Evolutionary conservation across 1,140 invertebrate species (phyloP).

Genomic region (Eriocheir sinensis): DNA sequence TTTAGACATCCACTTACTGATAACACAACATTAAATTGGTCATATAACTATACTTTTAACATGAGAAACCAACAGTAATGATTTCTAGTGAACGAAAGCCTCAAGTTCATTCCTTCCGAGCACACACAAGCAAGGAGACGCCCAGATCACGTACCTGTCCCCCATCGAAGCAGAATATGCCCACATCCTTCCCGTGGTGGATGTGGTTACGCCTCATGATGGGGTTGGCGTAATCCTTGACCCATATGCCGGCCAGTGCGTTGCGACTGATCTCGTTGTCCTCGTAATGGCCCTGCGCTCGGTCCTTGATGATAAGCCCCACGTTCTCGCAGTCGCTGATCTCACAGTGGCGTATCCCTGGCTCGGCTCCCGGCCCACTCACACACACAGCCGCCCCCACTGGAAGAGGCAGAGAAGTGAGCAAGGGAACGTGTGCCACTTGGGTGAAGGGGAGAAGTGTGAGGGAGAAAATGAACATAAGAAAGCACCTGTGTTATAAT

Average conservation of each 20-base stretch:
- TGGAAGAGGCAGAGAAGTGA: conserved; percentile 85
- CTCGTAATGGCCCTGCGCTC: conserved; percentile 97
- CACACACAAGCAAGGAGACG: too few species aligned
- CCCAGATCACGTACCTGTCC: conserved; percentile 92
- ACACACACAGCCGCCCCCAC: conserved; percentile 99
- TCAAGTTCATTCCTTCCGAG: too few species aligned
- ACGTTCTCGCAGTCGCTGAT: conserved; percentile 96
- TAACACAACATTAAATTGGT: too few species aligned
- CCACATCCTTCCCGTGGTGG: conserved; percentile 98
- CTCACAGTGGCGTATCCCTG: conserved; percentile 96
- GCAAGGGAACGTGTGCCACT: too few species aligned
- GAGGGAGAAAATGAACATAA: too few species aligned
- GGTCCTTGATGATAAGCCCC: conserved; percentile 94
- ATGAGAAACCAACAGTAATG: too few species aligned
- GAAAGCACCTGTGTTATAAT: too few species aligned
- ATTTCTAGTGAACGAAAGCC: too few species aligned
- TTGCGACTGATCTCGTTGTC: conserved; percentile 99
- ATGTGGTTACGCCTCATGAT: conserved; percentile 99
- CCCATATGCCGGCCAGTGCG: conserved; percentile 98
- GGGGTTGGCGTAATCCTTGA: conserved; percentile 99
- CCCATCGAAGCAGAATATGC: conserved; percentile 99
- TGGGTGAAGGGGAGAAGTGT: too few species aligned
- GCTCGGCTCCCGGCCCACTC: conserved; percentile 94
- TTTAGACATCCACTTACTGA: too few species aligned
- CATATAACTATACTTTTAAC: too few species aligned